These are phyloP conservation scores for Calonectris borealis DNA, from an alignment of 2,113 vertebrate species.

Conservation along the genomic window DNA sequence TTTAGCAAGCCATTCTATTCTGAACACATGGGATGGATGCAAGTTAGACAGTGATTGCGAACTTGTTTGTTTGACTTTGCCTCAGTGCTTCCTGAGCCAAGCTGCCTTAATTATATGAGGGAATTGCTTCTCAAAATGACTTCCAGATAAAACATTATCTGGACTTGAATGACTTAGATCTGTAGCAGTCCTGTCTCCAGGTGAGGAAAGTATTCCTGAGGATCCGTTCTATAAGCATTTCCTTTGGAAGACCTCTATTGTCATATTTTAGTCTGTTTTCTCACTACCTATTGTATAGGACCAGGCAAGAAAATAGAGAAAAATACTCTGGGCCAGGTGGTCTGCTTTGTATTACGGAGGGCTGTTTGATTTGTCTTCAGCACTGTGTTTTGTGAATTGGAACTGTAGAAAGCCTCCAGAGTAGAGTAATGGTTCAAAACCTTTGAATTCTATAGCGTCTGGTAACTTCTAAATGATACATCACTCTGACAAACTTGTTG, in stretches of 20 bases:
- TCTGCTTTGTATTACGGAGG: background rate
- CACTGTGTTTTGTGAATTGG: background rate
- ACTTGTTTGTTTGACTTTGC: conserved; percentile 15
- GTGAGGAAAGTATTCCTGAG: background rate
- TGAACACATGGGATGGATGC: background rate
- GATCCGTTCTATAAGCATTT: background rate
- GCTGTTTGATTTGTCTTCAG: background rate
- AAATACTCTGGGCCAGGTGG: background rate
- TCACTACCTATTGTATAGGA: background rate
- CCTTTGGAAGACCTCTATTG: background rate
- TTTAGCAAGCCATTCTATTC: conserved; percentile 31
- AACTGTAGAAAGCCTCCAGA: background rate
- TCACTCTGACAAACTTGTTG: background rate
- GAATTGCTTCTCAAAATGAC: background rate
- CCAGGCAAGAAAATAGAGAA: background rate
- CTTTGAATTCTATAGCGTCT: fast-evolving
- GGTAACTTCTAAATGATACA: background rate
- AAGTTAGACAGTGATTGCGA: background rate
- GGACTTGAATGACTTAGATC: background rate
- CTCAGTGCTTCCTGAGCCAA: background rate
- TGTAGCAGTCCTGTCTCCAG: background rate
- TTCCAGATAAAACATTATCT: conserved; percentile 9
- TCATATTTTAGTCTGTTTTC: background rate
- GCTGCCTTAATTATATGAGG: background rate
- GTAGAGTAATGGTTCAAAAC: background rate